These are phyloP conservation scores for Penaeus indicus DNA, from an alignment of 1,140 invertebrate species.

Conservation along the genomic window DNA sequence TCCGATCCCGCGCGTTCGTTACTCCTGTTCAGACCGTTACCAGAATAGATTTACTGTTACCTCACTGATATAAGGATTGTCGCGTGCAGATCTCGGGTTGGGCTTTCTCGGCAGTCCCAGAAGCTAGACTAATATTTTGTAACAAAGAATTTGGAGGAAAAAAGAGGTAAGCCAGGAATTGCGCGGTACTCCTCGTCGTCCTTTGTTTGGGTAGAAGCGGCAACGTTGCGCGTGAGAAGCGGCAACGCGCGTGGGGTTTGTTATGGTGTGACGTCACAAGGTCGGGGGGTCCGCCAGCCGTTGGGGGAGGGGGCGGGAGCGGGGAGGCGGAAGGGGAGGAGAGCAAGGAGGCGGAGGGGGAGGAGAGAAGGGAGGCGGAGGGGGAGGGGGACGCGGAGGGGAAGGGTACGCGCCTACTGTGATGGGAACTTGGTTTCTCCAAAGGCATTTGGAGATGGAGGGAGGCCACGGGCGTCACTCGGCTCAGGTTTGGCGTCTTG, in stretches of 20 bases:
- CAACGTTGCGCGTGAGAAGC: conserved; percentile 26
- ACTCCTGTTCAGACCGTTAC: too few relatives aligned
- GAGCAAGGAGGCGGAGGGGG: conserved; percentile 15
- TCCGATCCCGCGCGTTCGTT: too few relatives aligned
- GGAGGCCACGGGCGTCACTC: too few relatives aligned
- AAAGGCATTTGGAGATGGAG: too few relatives aligned
- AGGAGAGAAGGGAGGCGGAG: background rate
- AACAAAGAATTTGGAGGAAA: background rate
- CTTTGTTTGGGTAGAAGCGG: conserved; percentile 57
- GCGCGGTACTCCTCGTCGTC: background rate
- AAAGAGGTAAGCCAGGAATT: background rate
- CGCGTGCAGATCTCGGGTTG: too few relatives aligned
- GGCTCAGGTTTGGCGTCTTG: too few relatives aligned
- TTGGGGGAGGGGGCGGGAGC: conserved; percentile 6
- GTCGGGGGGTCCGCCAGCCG: conserved; percentile 52
- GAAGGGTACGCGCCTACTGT: background rate
- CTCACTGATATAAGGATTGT: too few relatives aligned
- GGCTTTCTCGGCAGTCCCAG: too few relatives aligned
- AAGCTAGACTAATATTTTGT: too few relatives aligned
- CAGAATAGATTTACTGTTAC: too few relatives aligned
- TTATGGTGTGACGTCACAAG: conserved; percentile 63
- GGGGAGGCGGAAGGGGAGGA: background rate
- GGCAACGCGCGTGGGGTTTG: conserved; percentile 34
- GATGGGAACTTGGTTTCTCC: background rate
- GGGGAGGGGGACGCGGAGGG: background rate